A percentile compares a stretch with the other conserved stretches of the same genome.
phyloP scores from a whole-genome alignment of 2,888 invertebrate species.

The Drosophila dives region DNA sequence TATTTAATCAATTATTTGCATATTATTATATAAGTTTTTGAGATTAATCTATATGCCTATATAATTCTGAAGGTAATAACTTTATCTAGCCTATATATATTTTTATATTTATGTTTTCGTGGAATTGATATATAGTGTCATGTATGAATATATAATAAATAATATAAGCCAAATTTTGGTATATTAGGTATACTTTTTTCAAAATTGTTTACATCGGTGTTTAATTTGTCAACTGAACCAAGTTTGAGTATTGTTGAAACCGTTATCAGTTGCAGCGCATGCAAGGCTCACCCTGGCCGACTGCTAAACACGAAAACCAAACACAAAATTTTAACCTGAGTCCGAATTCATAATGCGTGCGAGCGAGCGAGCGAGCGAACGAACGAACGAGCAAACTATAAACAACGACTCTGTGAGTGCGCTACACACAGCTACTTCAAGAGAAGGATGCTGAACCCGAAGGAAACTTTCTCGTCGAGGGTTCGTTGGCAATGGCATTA shows the following conservation, averaged over 20 bases:
- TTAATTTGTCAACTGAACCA: not conserved
- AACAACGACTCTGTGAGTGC: slow-evolving; percentile 24
- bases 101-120: not conserved
- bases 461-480: slow-evolving; percentile 6
- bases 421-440: slow-evolving; percentile 10
- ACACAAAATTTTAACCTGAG: slow-evolving; percentile 7
- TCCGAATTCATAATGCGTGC: slow-evolving; percentile 9
- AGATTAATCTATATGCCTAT: not conserved
- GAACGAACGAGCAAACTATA: slow-evolving; percentile 2
- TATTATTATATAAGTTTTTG: not conserved
- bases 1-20: not conserved
- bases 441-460: slow-evolving; percentile 7
- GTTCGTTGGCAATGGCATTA: slow-evolving; percentile 15
- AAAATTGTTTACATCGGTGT: not conserved
- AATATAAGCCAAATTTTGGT: not conserved
- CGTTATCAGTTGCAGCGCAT: slow-evolving; percentile 22
- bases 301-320: slow-evolving; percentile 1
- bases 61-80: not conserved
- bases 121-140: not conserved
- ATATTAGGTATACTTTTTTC: not conserved
- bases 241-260: no score
- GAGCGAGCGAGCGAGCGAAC: slow-evolving; percentile 4
- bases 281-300: slow-evolving; percentile 24
- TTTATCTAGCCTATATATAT: not conserved
- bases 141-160: not conserved